Percentiles rank a stretch among this genome's conserved stretches.
Conservation (phyloP, 2,797 vertebrate species). For the Coregonus suidteri region DNA sequence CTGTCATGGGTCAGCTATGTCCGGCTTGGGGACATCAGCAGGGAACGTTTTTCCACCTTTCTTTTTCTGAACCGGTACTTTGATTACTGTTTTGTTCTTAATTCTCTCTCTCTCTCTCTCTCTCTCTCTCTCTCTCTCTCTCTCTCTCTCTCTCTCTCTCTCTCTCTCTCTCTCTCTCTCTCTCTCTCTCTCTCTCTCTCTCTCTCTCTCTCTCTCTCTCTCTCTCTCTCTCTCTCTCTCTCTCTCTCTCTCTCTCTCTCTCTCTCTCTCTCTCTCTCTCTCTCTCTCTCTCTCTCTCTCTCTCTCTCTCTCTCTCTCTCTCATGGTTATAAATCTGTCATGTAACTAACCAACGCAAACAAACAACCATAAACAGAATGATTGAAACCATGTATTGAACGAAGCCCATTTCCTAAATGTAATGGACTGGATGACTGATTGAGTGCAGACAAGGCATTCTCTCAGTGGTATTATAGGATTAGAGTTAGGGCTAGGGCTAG, state of each 20-base stretch:
- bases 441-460: neutral
- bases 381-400: slow-evolving; percentile 6
- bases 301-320: neutral
- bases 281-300: slow-evolving; percentile 13
- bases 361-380: slow-evolving; percentile 12
- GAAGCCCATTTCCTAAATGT: slow-evolving; percentile 8
- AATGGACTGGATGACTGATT: neutral
- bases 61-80: neutral
- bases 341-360: slow-evolving; percentile 16
- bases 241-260: neutral
- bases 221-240: neutral
- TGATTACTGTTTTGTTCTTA: slow-evolving; percentile 5
- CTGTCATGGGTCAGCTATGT: slow-evolving; percentile 36
- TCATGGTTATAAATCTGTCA: slow-evolving; percentile 34
- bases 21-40: slow-evolving; percentile 29
- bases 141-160: neutral
- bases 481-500: too few species aligned
- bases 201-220: neutral
- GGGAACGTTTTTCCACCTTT: slow-evolving; percentile 12
- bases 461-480: neutral
- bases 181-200: neutral
- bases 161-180: slow-evolving; percentile 9
- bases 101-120: neutral
- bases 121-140: slow-evolving; percentile 9
- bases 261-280: neutral